phyloP scores from a whole-genome alignment of 2,888 invertebrate species.

The Fragum fragum region DNA sequence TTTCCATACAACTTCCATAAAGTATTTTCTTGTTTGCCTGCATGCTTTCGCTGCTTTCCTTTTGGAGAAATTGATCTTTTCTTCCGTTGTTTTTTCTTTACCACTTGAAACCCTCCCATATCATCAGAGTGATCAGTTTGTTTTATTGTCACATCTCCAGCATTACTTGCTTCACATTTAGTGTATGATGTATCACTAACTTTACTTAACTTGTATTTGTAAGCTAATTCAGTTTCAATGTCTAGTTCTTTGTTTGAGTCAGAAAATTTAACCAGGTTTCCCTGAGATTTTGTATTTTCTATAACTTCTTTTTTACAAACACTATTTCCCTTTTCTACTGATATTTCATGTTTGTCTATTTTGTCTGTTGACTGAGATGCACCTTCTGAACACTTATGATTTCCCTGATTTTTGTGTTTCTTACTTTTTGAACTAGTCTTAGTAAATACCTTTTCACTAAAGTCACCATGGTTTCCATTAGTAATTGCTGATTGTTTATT shows the following conservation, averaged over 20 bases:
- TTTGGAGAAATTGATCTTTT: background rate
- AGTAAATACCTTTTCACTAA: background rate
- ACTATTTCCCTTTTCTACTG: background rate
- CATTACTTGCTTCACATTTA: background rate
- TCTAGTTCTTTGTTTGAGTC: background rate
- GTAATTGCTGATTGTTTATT: background rate
- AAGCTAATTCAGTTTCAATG: background rate
- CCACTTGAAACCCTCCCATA: slow-evolving; percentile 25
- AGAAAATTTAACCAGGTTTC: background rate
- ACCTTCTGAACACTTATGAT: background rate
- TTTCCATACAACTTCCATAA: slow-evolving; percentile 49
- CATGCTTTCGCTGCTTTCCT: background rate
- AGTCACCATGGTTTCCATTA: background rate
- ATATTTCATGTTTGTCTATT: background rate
- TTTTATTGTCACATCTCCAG: background rate
- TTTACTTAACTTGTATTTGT: background rate
- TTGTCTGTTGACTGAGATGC: background rate
- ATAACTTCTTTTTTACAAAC: background rate
- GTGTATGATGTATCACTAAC: background rate
- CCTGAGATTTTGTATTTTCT: background rate
- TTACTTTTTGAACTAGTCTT: background rate
- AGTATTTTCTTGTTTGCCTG: slow-evolving; percentile 20
- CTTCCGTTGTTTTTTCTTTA: slow-evolving; percentile 26
- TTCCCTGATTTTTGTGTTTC: background rate
- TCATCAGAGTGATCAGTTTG: background rate